A percentile compares a stretch with the other conserved stretches of the same genome.
Conservation (phyloP, 2,888 invertebrate species). For the Macrophya annulata region DNA sequence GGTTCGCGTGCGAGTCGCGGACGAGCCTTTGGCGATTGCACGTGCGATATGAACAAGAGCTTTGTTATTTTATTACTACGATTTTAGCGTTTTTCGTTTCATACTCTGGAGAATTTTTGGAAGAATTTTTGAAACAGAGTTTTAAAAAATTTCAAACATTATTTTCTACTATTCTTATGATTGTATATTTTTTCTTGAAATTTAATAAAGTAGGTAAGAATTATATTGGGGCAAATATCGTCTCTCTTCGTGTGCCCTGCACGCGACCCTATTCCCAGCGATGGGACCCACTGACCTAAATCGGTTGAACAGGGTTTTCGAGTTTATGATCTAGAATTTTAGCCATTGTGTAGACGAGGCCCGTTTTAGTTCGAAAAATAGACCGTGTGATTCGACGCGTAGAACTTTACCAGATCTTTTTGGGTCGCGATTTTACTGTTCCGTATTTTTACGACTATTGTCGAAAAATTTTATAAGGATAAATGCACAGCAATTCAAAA, state of each 20-base stretch:
- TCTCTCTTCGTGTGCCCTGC: conserved; percentile 71
- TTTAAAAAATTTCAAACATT: not conserved
- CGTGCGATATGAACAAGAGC: conserved; percentile 17
- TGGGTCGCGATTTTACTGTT: conserved; percentile 18
- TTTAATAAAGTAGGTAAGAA: not conserved
- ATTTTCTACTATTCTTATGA: not conserved
- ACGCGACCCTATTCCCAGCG: conserved; percentile 73
- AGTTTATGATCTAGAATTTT: conserved; percentile 47
- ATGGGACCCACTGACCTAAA: conserved; percentile 69
- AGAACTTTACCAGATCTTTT: not conserved
- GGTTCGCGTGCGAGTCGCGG: conserved; percentile 42
- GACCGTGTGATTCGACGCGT: conserved; percentile 45
- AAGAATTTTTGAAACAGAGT: not conserved
- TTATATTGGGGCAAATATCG: conserved; percentile 20
- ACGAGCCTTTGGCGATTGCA: not conserved
- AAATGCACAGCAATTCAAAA: not conserved
- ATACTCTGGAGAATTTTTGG: not conserved
- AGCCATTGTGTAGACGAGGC: conserved; percentile 22
- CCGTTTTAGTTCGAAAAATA: conserved; percentile 36
- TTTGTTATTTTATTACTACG: not conserved
- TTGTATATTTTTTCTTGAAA: not conserved
- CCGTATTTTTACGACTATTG: not conserved
- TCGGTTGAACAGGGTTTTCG: conserved; percentile 60
- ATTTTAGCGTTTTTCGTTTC: not conserved
- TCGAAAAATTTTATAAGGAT: not conserved